Conservation (phyloP, 2,113 vertebrate species). For the Antigone vipio region DNA sequence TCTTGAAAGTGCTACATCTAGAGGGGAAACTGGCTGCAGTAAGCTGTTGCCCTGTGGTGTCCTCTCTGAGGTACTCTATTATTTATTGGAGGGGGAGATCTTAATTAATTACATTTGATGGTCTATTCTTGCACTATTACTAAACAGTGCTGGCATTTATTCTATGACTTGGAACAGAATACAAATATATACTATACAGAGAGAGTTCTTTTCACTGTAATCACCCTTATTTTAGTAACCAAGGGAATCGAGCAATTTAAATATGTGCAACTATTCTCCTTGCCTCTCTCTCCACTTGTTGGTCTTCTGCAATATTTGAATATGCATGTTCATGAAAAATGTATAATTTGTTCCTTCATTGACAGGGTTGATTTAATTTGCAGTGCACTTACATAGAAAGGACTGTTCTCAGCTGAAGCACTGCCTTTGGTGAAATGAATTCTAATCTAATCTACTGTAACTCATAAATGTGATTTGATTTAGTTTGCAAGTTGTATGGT, state of each 20-base stretch:
- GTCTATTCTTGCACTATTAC: not conserved
- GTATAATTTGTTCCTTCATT: constrained; percentile 3
- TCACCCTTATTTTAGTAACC: constrained; percentile 25
- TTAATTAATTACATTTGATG: not conserved
- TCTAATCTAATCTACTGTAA: constrained; percentile 6
- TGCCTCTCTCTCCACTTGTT: not conserved
- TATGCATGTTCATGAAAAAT: constrained; percentile 48
- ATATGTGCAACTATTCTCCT: constrained; percentile 13
- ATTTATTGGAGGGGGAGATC: not conserved
- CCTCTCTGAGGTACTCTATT: not conserved
- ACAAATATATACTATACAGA: not conserved
- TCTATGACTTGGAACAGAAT: not conserved
- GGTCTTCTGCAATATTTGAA: constrained; percentile 62
- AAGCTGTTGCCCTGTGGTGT: not conserved
- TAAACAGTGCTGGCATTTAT: not conserved
- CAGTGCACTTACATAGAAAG: constrained; percentile 34
- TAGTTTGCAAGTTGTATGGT: not conserved
- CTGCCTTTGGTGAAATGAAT: constrained; percentile 40
- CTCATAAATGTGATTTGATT: constrained; percentile 16
- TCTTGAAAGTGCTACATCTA: not conserved
- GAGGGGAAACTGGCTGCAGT: not conserved
- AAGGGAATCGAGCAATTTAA: constrained; percentile 49
- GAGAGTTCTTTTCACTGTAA: constrained; percentile 26
- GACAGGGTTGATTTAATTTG: constrained; percentile 61
- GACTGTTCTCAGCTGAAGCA: constrained; percentile 25